phyloP scores from a whole-genome alignment of 23 tunicate species.

The Halocynthia roretzi region DNA sequence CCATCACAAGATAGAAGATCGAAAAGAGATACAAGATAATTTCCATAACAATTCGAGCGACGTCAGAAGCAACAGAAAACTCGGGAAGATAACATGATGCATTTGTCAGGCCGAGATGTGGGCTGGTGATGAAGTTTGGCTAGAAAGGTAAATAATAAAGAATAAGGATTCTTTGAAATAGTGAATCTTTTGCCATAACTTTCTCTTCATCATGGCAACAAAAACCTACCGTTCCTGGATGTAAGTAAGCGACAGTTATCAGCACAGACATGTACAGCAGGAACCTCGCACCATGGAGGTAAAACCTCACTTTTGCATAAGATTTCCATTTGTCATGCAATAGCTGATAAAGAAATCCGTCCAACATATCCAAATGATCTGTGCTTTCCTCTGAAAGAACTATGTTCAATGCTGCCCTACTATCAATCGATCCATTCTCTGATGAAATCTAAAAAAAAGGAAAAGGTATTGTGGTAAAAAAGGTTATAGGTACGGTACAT shows the following conservation, averaged over 20 bases:
- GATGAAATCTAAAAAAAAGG: slow-evolving; percentile 36
- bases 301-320: slow-evolving; percentile 71
- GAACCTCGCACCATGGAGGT: slow-evolving; percentile 27
- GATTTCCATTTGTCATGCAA: slow-evolving; percentile 92
- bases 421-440: slow-evolving; percentile 53
- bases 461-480: too few relatives aligned
- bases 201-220: background rate
- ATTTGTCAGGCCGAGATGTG: background rate
- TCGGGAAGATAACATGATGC: slow-evolving; percentile 1
- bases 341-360: slow-evolving; percentile 70
- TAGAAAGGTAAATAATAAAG: background rate
- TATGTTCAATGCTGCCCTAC: slow-evolving; percentile 55
- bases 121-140: slow-evolving; percentile 8
- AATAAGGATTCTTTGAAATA: too few relatives aligned
- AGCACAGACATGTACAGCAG: slow-evolving; percentile 42
- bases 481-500: too few relatives aligned
- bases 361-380: slow-evolving; percentile 82
- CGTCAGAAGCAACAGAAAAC: slow-evolving; percentile 7
- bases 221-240: slow-evolving; percentile 53
- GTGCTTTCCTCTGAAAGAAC: slow-evolving; percentile 38
- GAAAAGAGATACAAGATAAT: slow-evolving; percentile 3
- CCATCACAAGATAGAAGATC: slow-evolving; percentile 23
- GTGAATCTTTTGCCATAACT: too few relatives aligned
- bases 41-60: slow-evolving; percentile 66
- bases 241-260: slow-evolving; percentile 48